phyloP scores from a whole-genome alignment of 2,888 invertebrate genomes.

The Mechanitis mazaeus region DNA sequence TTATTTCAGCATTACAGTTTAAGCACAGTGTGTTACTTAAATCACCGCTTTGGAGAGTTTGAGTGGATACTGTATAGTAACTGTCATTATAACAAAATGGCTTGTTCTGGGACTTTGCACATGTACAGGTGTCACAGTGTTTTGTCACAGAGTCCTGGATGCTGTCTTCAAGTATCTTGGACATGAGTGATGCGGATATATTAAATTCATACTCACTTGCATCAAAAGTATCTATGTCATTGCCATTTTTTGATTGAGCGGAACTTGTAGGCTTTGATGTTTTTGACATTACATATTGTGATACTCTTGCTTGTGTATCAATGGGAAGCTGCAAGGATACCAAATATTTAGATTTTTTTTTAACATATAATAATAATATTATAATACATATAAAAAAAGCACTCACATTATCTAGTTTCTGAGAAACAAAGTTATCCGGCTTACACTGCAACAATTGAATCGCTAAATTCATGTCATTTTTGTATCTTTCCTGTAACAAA shows the following conservation, averaged over 20 bases:
- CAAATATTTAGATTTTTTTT: constrained; percentile 19
- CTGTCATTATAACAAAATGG: constrained; percentile 74
- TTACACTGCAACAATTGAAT: constrained; percentile 96
- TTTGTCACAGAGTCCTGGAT: constrained; percentile 88
- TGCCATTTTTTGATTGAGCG: constrained; percentile 58
- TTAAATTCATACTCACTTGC: constrained; percentile 81
- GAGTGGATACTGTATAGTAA: constrained; percentile 79
- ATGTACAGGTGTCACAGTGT: constrained; percentile 90
- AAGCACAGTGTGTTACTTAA: constrained; percentile 74
- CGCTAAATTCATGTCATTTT: constrained; percentile 94
- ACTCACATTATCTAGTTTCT: constrained; percentile 92
- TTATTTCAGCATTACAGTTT: constrained; percentile 78
- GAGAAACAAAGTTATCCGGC: constrained; percentile 94
- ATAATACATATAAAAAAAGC: constrained; percentile 19
- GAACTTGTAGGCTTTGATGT: constrained; percentile 64
- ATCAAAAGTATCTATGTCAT: constrained; percentile 69
- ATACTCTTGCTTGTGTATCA: constrained; percentile 93
- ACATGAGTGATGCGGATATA: constrained; percentile 92
- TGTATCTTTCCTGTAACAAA: constrained; percentile 89
- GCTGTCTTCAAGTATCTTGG: constrained; percentile 91
- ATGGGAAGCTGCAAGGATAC: constrained; percentile 84
- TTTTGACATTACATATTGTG: constrained; percentile 83
- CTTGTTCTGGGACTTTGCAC: constrained; percentile 75
- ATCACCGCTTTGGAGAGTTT: constrained; percentile 74
- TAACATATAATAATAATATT: constrained; percentile 12